Percentiles rank a stretch among this genome's conserved stretches.
Conservation (phyloP, 1,140 invertebrate species). For the Eupristina koningsbergeri region DNA sequence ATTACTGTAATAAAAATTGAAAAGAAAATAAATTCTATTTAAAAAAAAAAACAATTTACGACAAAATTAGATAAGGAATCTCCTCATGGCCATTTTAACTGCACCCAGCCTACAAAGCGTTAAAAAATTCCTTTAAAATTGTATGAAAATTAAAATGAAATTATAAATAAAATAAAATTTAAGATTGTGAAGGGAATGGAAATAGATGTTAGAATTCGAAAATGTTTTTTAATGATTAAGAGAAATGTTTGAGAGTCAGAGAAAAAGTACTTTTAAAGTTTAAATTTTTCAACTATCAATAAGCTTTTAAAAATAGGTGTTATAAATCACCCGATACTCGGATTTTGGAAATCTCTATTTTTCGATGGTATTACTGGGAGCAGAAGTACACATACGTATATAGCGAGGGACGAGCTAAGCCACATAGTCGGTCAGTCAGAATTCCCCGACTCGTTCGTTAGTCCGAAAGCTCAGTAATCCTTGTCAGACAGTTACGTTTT, state of each 20-base stretch:
- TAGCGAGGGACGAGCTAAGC: background rate
- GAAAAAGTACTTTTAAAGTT: background rate
- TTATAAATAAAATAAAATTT: too few species aligned
- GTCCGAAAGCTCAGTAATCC: slow-evolving; percentile 33
- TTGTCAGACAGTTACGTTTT: slow-evolving; percentile 29
- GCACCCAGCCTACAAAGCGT: too few species aligned
- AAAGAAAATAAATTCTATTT: too few species aligned
- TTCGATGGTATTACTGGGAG: background rate
- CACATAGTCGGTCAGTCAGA: slow-evolving; percentile 17
- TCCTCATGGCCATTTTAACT: too few species aligned
- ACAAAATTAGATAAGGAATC: too few species aligned
- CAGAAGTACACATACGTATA: background rate
- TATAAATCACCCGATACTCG: background rate
- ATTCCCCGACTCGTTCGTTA: slow-evolving; percentile 16
- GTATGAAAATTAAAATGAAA: too few species aligned
- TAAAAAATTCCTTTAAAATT: too few species aligned
- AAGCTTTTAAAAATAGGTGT: background rate
- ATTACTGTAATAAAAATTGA: too few species aligned
- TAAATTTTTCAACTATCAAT: background rate
- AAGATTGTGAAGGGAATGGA: background rate
- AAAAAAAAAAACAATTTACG: too few species aligned
- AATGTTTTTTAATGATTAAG: background rate
- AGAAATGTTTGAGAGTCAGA: background rate
- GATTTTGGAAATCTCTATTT: background rate
- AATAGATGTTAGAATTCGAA: background rate